Conservation (phyloP, 2,797 vertebrate genomes). For the Thripadectes ignobilis region DNA sequence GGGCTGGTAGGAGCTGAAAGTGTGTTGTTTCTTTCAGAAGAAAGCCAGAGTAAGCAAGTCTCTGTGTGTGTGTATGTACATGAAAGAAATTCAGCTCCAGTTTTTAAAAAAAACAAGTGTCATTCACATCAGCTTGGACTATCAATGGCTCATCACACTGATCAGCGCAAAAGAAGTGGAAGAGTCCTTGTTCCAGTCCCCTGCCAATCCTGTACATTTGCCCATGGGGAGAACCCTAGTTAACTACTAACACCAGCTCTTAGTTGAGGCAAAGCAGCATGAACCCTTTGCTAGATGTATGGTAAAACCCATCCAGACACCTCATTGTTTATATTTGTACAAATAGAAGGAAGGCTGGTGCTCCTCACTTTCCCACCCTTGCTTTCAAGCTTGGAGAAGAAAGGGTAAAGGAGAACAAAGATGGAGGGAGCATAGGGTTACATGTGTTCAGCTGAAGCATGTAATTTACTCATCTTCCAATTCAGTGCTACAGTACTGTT, state of each 20-base stretch:
- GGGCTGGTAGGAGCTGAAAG: not conserved
- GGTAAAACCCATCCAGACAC: not conserved
- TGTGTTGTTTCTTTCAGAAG: not conserved
- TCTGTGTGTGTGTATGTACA: not conserved
- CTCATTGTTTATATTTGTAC: not conserved
- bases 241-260: not conserved
- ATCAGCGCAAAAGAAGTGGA: not conserved
- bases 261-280: not conserved
- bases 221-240: not conserved
- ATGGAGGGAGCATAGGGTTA: not conserved
- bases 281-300: not conserved
- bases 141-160: not conserved
- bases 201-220: not conserved
- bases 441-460: not conserved
- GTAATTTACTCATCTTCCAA: not conserved
- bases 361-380: not conserved
- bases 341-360: not conserved
- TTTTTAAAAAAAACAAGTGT: not conserved
- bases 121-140: constrained; percentile 7
- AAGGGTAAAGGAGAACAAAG: not conserved
- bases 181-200: not conserved
- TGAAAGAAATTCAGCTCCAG: not conserved
- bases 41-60: not conserved
- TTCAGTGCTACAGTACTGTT: not conserved
- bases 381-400: not conserved